phyloP scores from a whole-genome alignment of 1,140 invertebrate genomes.

The Calliopsis andreniformis region DNA sequence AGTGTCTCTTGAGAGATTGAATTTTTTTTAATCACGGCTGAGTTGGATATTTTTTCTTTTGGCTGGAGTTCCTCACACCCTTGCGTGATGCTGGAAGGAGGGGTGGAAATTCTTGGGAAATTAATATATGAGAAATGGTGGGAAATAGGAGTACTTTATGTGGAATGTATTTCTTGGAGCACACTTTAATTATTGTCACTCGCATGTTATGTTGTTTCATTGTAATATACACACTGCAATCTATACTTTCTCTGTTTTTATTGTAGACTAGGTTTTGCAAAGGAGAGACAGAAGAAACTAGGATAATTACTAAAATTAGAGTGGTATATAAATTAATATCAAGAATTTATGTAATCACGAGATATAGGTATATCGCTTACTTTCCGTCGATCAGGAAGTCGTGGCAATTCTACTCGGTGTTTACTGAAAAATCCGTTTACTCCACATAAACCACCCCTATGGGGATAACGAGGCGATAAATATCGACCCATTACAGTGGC shows the following conservation, averaged over 20 bases:
- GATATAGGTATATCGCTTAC: no score
- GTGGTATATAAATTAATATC: no score
- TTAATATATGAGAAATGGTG: background rate
- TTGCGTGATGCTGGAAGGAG: background rate
- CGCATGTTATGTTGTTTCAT: no score
- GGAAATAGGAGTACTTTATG: background rate
- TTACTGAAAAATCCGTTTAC: slow-evolving; percentile 43
- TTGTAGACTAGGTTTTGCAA: no score
- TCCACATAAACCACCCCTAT: slow-evolving; percentile 9
- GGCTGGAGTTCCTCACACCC: background rate
- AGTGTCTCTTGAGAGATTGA: slow-evolving; percentile 35
- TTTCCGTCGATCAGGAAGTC: background rate
- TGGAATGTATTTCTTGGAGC: background rate
- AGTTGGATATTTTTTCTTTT: slow-evolving; percentile 24
- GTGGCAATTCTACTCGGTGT: background rate
- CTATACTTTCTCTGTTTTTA: no score
- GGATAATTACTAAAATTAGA: no score
- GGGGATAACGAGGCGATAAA: slow-evolving; percentile 59
- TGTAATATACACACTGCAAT: no score
- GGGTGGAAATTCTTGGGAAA: background rate
- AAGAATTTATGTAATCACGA: no score
- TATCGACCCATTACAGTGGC: slow-evolving; percentile 56
- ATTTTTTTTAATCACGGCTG: slow-evolving; percentile 54
- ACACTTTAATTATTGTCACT: no score
- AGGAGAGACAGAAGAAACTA: no score